Evolutionary conservation across 2,888 invertebrate species (phyloP).

Genomic region (Ophraella communa): DNA sequence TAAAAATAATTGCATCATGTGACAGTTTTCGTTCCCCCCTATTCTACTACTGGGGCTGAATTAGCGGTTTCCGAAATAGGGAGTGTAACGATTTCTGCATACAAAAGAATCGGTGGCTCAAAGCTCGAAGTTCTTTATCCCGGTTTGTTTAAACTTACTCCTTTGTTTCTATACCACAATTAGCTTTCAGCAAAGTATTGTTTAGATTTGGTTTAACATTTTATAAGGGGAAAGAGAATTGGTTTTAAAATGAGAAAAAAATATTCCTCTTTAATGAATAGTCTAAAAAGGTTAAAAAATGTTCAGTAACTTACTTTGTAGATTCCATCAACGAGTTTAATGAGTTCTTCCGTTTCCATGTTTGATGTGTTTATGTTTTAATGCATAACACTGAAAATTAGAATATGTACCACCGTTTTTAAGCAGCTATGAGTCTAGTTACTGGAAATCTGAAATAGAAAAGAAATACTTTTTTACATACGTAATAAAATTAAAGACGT

Average conservation of each 20-base stretch:
- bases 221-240: too few relatives aligned
- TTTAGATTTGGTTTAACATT: too few relatives aligned
- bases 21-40: neutral
- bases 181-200: neutral
- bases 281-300: neutral
- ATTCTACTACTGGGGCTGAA: constrained; percentile 13
- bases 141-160: neutral
- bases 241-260: too few relatives aligned
- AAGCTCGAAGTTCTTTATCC: neutral
- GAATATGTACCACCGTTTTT: neutral
- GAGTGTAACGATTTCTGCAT: constrained; percentile 15
- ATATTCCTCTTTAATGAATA: too few relatives aligned
- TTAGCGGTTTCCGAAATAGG: constrained; percentile 20
- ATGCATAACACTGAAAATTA: constrained; percentile 26
- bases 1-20: constrained; percentile 29
- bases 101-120: constrained; percentile 14
- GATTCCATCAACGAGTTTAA: constrained; percentile 88
- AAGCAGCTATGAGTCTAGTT: too few relatives aligned
- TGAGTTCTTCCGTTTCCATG: constrained; percentile 89
- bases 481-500: too few relatives aligned
- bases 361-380: constrained; percentile 18
- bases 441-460: too few relatives aligned
- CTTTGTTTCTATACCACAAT: neutral
- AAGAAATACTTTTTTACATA: too few relatives aligned
- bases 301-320: constrained; percentile 85